Evolutionary conservation across 2,888 invertebrate genomes (phyloP).

Genomic region (Acleris holmiana): DNA sequence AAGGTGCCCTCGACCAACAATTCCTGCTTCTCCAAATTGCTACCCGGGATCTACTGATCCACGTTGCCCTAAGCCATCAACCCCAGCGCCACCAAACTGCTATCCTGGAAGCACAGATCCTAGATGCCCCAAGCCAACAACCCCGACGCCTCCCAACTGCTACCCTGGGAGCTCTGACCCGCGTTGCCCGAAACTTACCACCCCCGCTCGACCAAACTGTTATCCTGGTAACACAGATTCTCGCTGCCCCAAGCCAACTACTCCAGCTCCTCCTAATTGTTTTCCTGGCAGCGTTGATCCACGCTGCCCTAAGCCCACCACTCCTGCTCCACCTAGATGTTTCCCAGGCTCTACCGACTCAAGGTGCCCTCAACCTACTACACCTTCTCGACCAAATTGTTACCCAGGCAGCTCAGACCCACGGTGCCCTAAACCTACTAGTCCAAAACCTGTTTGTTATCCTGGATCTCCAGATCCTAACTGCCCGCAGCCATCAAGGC

Average conservation of each 20-base stretch:
- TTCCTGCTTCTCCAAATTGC: slow-evolving; percentile 41
- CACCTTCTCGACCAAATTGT: slow-evolving; percentile 41
- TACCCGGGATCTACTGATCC: slow-evolving; percentile 38
- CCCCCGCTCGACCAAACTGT: slow-evolving; percentile 39
- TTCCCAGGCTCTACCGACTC: slow-evolving; percentile 51
- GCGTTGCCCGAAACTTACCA: slow-evolving; percentile 51
- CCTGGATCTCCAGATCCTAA: slow-evolving; percentile 55
- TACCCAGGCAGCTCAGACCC: slow-evolving; percentile 55
- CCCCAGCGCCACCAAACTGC: slow-evolving; percentile 40
- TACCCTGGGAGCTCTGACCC: slow-evolving; percentile 51
- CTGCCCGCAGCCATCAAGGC: slow-evolving; percentile 51
- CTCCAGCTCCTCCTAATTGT: slow-evolving; percentile 48
- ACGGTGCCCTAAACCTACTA: slow-evolving; percentile 46
- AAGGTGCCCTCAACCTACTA: slow-evolving; percentile 47
- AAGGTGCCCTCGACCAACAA: slow-evolving; percentile 47
- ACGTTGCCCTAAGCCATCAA: slow-evolving; percentile 39
- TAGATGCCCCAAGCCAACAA: slow-evolving; percentile 45
- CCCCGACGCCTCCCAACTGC: slow-evolving; percentile 38
- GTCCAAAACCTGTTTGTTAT: slow-evolving; percentile 48
- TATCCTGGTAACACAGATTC: slow-evolving; percentile 52
- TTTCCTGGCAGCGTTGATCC: slow-evolving; percentile 48
- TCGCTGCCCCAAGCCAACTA: slow-evolving; percentile 51
- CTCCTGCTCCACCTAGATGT: slow-evolving; percentile 44
- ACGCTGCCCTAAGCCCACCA: slow-evolving; percentile 47
- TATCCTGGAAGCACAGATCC: slow-evolving; percentile 47